Evolutionary conservation across 2,797 vertebrate species (phyloP).

Genomic region (Centropyge bicolor): DNA sequence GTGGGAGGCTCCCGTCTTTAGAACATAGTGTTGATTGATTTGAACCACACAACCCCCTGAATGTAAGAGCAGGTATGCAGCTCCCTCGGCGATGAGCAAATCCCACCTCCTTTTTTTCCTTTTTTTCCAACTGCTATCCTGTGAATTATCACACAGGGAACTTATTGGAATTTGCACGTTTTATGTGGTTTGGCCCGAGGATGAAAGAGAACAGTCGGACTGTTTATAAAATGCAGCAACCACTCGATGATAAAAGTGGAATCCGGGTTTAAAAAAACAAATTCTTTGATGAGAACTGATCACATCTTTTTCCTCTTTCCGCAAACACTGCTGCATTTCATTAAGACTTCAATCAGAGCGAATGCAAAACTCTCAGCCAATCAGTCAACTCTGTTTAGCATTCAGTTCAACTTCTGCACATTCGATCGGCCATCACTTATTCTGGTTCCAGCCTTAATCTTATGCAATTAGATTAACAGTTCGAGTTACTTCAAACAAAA

Average conservation of each 20-base stretch:
- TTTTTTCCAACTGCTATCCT: background rate
- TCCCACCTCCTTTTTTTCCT: constrained; percentile 11
- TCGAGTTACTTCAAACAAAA: background rate
- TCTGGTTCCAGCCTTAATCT: background rate
- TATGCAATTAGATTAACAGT: background rate
- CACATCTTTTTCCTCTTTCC: background rate
- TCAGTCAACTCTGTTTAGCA: background rate
- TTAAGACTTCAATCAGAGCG: background rate
- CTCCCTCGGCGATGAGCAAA: constrained; percentile 41
- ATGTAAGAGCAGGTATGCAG: constrained; percentile 65
- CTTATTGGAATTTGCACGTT: background rate
- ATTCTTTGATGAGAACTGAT: background rate
- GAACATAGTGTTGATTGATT: constrained; percentile 63
- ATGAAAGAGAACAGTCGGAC: background rate
- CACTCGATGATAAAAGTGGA: background rate
- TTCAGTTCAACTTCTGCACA: background rate
- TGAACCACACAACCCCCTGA: constrained; percentile 55
- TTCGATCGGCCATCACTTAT: background rate
- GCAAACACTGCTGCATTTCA: background rate
- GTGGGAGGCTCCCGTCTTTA: constrained; percentile 49
- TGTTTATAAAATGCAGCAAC: constrained; percentile 17
- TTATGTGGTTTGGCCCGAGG: constrained; percentile 3
- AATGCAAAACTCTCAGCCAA: background rate
- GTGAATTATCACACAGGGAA: constrained; percentile 15
- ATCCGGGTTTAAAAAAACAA: background rate